Percentiles rank a stretch among this genome's conserved stretches.
phyloP scores from a whole-genome alignment of 1,140 invertebrate genomes.

The Drosophila sechellia region DNA sequence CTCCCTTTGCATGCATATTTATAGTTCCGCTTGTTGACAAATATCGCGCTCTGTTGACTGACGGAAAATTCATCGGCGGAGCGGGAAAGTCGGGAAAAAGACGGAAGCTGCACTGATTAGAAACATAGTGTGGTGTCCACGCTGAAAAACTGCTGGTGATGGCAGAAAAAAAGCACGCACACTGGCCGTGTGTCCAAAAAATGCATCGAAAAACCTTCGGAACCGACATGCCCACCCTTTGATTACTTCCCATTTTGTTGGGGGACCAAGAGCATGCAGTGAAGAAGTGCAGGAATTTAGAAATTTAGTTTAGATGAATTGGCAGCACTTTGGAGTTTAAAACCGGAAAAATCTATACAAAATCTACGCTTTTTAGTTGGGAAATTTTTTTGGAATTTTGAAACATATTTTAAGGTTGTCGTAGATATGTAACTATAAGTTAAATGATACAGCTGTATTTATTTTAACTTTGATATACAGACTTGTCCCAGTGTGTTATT shows the following conservation, averaged over 20 bases:
- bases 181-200: conserved; percentile 11
- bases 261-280: conserved; percentile 2
- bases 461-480: neutral
- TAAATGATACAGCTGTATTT: neutral
- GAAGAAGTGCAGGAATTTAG: neutral
- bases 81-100: conserved; percentile 1
- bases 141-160: conserved; percentile 32
- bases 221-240: conserved; percentile 2
- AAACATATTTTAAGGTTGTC: too few species aligned
- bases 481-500: neutral
- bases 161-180: conserved; percentile 17
- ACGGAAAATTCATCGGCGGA: conserved; percentile 27
- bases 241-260: neutral
- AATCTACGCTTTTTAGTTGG: too few species aligned
- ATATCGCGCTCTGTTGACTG: conserved; percentile 76
- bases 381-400: too few species aligned
- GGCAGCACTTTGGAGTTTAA: neutral
- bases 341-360: neutral
- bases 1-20: conserved; percentile 67
- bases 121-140: conserved; percentile 65
- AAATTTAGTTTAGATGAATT: neutral
- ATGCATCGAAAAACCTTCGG: neutral
- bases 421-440: too few species aligned
- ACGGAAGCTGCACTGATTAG: conserved; percentile 80
- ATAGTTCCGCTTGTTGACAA: conserved; percentile 82